Conservation (phyloP, 2,113 vertebrate genomes). For the Brienomyrus longianalis region DNA sequence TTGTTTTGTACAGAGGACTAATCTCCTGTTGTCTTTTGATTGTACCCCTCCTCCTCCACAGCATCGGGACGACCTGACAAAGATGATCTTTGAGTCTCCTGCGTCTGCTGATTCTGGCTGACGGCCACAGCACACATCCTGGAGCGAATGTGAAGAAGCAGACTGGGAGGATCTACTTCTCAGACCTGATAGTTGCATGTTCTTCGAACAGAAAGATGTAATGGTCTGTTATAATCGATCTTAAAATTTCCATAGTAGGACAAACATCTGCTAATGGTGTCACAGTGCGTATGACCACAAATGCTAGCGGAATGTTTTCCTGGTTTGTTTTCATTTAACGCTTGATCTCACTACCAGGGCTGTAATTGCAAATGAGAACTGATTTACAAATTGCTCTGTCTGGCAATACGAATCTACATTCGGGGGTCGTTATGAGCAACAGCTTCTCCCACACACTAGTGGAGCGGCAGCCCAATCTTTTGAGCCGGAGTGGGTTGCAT, state of each 20-base stretch:
- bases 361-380: not conserved
- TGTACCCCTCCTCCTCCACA: not conserved
- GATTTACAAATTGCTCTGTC: not conserved
- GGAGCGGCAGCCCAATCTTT: conserved; percentile 35
- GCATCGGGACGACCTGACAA: not conserved
- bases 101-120: not conserved
- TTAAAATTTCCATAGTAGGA: not conserved
- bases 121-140: not conserved
- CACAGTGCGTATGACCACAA: not conserved
- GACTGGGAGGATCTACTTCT: not conserved
- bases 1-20: not conserved
- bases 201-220: not conserved
- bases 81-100: not conserved
- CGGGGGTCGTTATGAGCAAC: conserved; percentile 43
- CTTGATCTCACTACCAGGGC: not conserved
- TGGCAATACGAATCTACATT: not conserved
- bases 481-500: conserved; percentile 37
- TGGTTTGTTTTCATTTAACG: not conserved
- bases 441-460: conserved; percentile 49
- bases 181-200: not conserved
- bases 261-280: not conserved
- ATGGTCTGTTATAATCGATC: not conserved
- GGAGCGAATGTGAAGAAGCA: not conserved
- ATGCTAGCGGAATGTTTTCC: not conserved
- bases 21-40: conserved; percentile 11